Evolutionary conservation across 2,113 vertebrate genomes (phyloP), one percentile per base, ranked within the genome.

Genomic region (Platycercus adscitus): DNA sequence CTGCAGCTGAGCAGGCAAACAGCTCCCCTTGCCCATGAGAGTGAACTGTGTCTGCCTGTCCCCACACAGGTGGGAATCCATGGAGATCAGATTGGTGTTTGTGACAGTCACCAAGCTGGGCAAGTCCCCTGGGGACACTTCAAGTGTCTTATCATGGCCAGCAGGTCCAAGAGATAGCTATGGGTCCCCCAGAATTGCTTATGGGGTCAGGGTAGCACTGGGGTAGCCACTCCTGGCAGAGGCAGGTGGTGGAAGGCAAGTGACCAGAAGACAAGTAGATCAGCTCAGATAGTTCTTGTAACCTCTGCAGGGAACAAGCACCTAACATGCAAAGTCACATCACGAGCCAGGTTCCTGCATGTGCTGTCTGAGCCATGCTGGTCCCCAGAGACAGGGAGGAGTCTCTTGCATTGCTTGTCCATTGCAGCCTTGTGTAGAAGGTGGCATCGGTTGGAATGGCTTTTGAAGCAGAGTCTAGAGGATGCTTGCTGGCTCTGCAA

Each of bases 41-140:
- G 33, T 0, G 1, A 65, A 13, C 19, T 6, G 17, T 2, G 0
- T 6, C 70, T 75, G n/a, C 35, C 37, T 31, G 41, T 41, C 15
- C 31, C 33, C 66, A 50, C 11, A 20, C 6, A 10, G 28, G 14
- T 1, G 0, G 23, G 26, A 44, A 26, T 1, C 12, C 10, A 25
- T 19, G 46, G 39, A 70, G n/a, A 35, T 18, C 16, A 31, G 17
- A 11, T 31, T 73, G 41, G 86, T 15, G 37, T 29, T 28, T 56
- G 20, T 72, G 44, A 65, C 17, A 82, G 47, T 7, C 44, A 61
- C 9, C 24, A n/a, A 28, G n/a, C 35, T 73, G 63, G 41, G 37
- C 10, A 63, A 29, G 71, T 60, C 19, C 17, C 17, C 4, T 43
- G 13, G 26, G n/a, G 17, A 26, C 9, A 23, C 13, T 44, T 58